Conservation (phyloP, 2,888 invertebrate species). For the Melieria omissa region DNA sequence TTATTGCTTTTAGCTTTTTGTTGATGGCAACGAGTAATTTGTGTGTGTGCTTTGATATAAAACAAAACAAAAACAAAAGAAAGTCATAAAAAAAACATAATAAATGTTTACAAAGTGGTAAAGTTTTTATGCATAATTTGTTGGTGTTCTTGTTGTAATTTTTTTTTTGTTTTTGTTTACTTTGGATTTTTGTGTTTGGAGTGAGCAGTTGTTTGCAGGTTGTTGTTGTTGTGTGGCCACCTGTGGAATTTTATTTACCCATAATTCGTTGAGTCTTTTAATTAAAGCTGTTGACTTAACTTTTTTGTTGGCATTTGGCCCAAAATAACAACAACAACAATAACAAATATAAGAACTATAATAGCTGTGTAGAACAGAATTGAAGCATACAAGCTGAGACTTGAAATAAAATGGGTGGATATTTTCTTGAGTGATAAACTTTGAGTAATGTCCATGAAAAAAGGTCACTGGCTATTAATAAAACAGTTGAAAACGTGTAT, state of each 20-base stretch:
- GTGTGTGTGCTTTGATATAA: not conserved
- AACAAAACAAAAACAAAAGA: constrained; percentile 7
- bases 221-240: constrained; percentile 17
- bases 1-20: constrained; percentile 6
- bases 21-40: constrained; percentile 1
- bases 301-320: not conserved
- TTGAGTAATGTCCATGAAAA: no score
- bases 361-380: no score
- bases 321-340: no score
- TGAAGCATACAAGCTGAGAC: no score
- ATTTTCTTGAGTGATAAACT: no score
- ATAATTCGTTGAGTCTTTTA: constrained; percentile 9
- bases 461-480: no score
- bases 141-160: no score
- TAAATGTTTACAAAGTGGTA: constrained; percentile 23
- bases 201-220: not conserved
- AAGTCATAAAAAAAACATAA: not conserved
- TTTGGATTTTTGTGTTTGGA: not conserved
- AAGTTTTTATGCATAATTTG: constrained; percentile 24
- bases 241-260: constrained; percentile 19
- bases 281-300: constrained; percentile 19
- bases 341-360: no score
- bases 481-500: no score
- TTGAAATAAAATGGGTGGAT: no score
- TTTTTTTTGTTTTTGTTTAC: not conserved